These are phyloP conservation scores for Notothenia rossii DNA, from an alignment of 2,113 vertebrate species.

Conservation along the genomic window DNA sequence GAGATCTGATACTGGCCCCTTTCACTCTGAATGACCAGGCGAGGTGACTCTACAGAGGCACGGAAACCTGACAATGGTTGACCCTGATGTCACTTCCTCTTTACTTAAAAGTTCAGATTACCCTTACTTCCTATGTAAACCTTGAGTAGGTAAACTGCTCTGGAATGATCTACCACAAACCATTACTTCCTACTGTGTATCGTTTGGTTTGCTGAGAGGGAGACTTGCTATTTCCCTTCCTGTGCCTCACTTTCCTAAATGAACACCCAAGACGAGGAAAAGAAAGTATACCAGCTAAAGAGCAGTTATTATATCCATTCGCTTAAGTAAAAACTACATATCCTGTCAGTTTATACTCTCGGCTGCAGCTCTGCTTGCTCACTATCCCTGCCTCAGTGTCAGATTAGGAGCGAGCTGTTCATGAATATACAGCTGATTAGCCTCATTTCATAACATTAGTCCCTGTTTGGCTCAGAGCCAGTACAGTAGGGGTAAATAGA, in stretches of 20 bases:
- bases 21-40: constrained; percentile 55
- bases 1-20: constrained; percentile 71
- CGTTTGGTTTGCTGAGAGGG: constrained; percentile 56
- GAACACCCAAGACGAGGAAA: constrained; percentile 54
- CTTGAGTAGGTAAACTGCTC: constrained; percentile 14
- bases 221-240: constrained; percentile 47
- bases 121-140: constrained; percentile 53
- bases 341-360: constrained; percentile 55
- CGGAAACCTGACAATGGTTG: constrained; percentile 53
- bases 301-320: constrained; percentile 53
- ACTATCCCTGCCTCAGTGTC: constrained; percentile 66
- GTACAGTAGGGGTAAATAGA: constrained; percentile 74
- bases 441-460: constrained; percentile 70
- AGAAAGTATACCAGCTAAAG: constrained; percentile 52
- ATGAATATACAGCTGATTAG: constrained; percentile 74
- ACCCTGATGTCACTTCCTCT: constrained; percentile 64
- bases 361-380: constrained; percentile 45
- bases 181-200: constrained; percentile 62
- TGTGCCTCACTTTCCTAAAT: constrained; percentile 51
- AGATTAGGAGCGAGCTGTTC: constrained; percentile 69
- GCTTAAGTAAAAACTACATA: constrained; percentile 55
- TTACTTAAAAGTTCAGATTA: constrained; percentile 62
- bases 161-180: constrained; percentile 55
- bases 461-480: constrained; percentile 67
- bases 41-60: constrained; percentile 43